Evolutionary conservation across 2,113 vertebrate genomes (phyloP), one percentile per base, ranked within the genome.

Genomic region (Mustela lutreola): DNA sequence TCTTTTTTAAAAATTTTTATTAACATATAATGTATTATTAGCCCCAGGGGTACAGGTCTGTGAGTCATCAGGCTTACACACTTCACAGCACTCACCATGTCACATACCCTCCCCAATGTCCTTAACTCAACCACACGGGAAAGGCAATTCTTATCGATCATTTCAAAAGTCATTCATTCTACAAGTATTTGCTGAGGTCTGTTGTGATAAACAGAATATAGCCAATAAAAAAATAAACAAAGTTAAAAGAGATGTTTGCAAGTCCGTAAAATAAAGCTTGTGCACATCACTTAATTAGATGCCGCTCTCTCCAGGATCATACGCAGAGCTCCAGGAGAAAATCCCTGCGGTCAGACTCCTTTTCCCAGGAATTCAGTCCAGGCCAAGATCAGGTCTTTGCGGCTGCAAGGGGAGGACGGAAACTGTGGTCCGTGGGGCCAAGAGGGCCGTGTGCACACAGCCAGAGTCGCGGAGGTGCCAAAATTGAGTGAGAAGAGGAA

Each of bases 151-250:
- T 80, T 95, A 50, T 5, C 19, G 56, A n/a, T 60, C 36, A 84
- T 94, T 81, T 92, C 79, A 63, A 63, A 94, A 92, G 56, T 81
- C 50, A 93, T 36, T 86, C 42, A 76, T 26, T 89, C 24, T 16
- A 94, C 80, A 92, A 92, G 58, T 89, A 86, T 56, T 45, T 86
- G 73, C 50, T 45, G n/a, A 94, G 73, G n/a, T 89, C 89, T 81
- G 31, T 70, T 92, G 53, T 75, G 50, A 79, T 81, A 92, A 95
- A 63, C 0, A 91, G 15, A 91, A 85, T 21, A 4, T 16, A 82
- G 31, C 31, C 21, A 70, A 70, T 70, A 18, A 91, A 53, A 53
- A 76, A 89, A 65, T 39, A 91, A 80, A 67, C 3, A 86, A 75
- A 85, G 48, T 70, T 84, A 70, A 81, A 93, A 73, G 9, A 70